These are phyloP conservation scores for Cephus cinctus DNA, from an alignment of 1,140 invertebrate genomes.

Conservation along the genomic window DNA sequence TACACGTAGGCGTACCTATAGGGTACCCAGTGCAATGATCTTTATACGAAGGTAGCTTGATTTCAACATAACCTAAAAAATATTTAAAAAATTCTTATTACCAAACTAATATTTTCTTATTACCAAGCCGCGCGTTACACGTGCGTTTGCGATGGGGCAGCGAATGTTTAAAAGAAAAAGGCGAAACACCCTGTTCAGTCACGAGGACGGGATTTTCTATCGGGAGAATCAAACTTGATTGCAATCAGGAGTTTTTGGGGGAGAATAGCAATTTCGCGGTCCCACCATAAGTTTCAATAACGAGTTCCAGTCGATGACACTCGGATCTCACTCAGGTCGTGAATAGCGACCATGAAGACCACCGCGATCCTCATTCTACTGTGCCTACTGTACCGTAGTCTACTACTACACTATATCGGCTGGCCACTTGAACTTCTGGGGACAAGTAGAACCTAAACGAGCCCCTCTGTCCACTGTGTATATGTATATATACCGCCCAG, in stretches of 20 bases:
- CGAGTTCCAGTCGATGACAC: constrained; percentile 29
- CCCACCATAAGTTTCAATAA: constrained; percentile 29
- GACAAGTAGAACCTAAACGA: constrained; percentile 33
- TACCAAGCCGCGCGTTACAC: too few relatives aligned
- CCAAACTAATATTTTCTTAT: not conserved
- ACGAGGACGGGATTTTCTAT: not conserved
- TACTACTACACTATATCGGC: constrained; percentile 11
- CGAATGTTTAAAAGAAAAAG: not conserved
- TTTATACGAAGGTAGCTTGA: too few relatives aligned
- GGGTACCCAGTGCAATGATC: too few relatives aligned
- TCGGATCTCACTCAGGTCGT: constrained; percentile 19
- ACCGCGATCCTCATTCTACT: too few relatives aligned
- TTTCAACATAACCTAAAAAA: not conserved
- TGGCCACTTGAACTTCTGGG: constrained; percentile 29
- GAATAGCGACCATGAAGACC: constrained; percentile 18
- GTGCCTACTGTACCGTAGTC: constrained; percentile 10
- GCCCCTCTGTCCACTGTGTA: constrained; percentile 8
- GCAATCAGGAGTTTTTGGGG: constrained; percentile 42
- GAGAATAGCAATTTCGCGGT: constrained; percentile 7
- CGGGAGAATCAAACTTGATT: constrained; percentile 40
- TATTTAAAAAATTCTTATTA: not conserved
- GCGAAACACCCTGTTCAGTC: not conserved
- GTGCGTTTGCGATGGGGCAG: not conserved
- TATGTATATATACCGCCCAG: constrained; percentile 19
- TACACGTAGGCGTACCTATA: too few relatives aligned